These are phyloP conservation scores for Pseudococcus jackbeardsleyi DNA, from an alignment of 2,888 invertebrate genomes.

Conservation along the genomic window DNA sequence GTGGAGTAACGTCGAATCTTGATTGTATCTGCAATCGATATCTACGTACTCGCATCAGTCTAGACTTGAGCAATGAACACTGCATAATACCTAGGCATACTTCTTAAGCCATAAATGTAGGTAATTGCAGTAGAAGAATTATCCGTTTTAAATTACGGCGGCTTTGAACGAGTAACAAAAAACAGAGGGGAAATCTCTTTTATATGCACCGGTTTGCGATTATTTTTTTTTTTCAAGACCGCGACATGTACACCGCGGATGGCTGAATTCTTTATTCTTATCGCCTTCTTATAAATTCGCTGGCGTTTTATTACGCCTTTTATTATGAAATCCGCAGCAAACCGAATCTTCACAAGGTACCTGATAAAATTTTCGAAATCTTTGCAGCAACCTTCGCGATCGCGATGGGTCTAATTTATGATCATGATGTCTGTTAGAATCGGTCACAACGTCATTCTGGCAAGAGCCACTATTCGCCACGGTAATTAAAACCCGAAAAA, in stretches of 20 bases:
- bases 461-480: background rate
- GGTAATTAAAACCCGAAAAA: background rate
- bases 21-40: background rate
- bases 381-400: background rate
- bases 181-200: background rate
- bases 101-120: background rate
- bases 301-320: background rate
- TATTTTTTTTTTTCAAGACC: background rate
- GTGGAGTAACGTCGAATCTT: background rate
- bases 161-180: background rate
- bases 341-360: background rate
- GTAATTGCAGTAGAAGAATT: background rate
- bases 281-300: background rate
- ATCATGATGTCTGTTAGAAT: background rate
- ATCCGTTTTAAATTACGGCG: conserved; percentile 3
- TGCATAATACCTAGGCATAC: background rate
- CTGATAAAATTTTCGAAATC: background rate
- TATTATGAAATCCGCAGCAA: background rate
- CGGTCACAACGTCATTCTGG: background rate
- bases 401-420: background rate
- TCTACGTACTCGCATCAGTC: background rate
- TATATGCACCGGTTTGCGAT: background rate
- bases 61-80: background rate
- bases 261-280: background rate
- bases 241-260: background rate